Conservation (phyloP, 2,888 invertebrate genomes). For the Spicauda simplicius region DNA sequence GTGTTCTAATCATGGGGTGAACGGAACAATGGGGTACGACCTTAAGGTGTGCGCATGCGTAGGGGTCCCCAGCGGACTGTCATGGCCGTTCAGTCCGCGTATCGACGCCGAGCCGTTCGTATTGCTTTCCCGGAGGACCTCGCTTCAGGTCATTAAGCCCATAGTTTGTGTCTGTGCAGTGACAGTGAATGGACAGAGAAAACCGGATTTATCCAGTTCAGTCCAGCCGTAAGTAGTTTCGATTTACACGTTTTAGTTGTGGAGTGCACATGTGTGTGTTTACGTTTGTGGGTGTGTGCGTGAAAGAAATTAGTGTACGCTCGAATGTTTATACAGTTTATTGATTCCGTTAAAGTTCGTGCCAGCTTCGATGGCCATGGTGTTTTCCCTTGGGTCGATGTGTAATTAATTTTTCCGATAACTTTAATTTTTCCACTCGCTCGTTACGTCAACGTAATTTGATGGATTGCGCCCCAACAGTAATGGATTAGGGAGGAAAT, state of each 20-base stretch:
- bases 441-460: slow-evolving; percentile 34
- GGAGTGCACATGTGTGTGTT: slow-evolving; percentile 40
- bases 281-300: slow-evolving; percentile 38
- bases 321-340: slow-evolving; percentile 60
- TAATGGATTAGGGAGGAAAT: slow-evolving; percentile 21
- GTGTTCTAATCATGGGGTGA: slow-evolving; percentile 54
- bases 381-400: slow-evolving; percentile 34
- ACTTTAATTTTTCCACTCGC: slow-evolving; percentile 34
- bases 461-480: slow-evolving; percentile 29
- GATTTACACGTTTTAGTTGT: too few species aligned
- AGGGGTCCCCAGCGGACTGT: slow-evolving; percentile 66
- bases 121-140: slow-evolving; percentile 45
- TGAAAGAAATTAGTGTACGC: slow-evolving; percentile 54
- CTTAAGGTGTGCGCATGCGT: slow-evolving; percentile 74
- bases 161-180: neutral
- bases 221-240: neutral
- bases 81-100: slow-evolving; percentile 80
- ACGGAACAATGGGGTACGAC: slow-evolving; percentile 76
- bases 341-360: slow-evolving; percentile 60
- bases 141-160: neutral
- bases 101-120: slow-evolving; percentile 70
- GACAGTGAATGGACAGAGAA: neutral
- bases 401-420: slow-evolving; percentile 40
- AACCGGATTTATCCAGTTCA: neutral
- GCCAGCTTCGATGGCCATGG: slow-evolving; percentile 3